Base-by-base conservation (phyloP, 64 coral and sea anemone species). In the Montipora capricornis region DNA sequence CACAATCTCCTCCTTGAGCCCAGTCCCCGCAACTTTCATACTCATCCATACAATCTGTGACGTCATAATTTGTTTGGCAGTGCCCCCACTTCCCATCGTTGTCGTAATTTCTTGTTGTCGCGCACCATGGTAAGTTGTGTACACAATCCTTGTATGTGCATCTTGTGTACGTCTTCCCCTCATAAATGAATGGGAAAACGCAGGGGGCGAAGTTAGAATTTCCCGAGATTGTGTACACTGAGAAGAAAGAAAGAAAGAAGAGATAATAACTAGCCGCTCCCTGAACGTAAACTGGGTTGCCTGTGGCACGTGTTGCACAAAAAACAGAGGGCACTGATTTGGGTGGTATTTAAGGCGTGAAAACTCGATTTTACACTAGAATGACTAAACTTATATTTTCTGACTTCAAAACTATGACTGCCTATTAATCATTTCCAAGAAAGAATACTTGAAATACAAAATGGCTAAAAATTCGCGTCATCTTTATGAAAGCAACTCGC, bases 31-130 rank as follows among this genome's bases (percentile, higher is more conserved):
- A 89, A 29, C 58, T 8, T 15, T 44, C 59, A 22, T 78, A 73
- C 8, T 2, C 20, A 13, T 89, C 87, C 71, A 45, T 58, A 20
- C 87, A 89, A 5, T 89, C 75, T 0, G 24, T 60, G 22, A 55
- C 87, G 20, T 75, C 71, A 15, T 47, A 10, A 50, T 89, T 73
- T 44, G 57, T 76, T 26, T 76, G 71, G 37, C 87, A 89, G 46
- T 89, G 44, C 2, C 87, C 87, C 87, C 87, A 89, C n/a, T 45
- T 75, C 73, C 77, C 48, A 59, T 89, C 87, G 7, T 5, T 78
- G 73, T 89, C 87, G 50, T 60, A 89, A 50, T 89, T 89, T 5
- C n/a, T 60, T 47, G 87, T 89, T 4, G 87, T 89, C 2, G 87
- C 71, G 11, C 87, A 89, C 87, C 87, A 89, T 4, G 50, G 8